These are phyloP conservation scores for Andrena bicolor DNA, from an alignment of 2,888 invertebrate species.

Conservation along the genomic window DNA sequence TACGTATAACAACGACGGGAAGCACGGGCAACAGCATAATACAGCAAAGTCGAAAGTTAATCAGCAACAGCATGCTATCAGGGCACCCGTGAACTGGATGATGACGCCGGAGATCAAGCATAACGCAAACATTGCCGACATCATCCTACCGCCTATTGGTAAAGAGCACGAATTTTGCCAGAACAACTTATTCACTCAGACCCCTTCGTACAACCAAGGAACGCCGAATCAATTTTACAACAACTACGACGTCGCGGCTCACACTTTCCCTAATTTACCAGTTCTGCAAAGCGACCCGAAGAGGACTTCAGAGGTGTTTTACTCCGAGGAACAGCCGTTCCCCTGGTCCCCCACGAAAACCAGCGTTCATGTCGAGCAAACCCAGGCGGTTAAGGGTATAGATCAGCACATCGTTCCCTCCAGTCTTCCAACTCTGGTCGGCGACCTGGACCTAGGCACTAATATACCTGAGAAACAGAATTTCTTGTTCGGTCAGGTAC, in stretches of 20 bases:
- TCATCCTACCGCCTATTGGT: constrained; percentile 85
- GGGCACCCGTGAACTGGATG: constrained; percentile 88
- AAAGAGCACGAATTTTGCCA: constrained; percentile 84
- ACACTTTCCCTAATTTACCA: constrained; percentile 81
- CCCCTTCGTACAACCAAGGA: constrained; percentile 81
- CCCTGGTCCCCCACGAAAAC: constrained; percentile 87
- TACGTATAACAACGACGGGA: constrained; percentile 63
- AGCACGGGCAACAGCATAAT: constrained; percentile 71
- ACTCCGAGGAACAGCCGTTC: constrained; percentile 86
- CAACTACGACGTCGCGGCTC: constrained; percentile 81
- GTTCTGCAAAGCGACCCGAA: constrained; percentile 80
- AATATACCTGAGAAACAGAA: constrained; percentile 82
- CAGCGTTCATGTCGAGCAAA: constrained; percentile 84
- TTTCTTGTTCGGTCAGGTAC: constrained; percentile 79
- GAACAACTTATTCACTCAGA: constrained; percentile 82
- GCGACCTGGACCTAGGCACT: constrained; percentile 87
- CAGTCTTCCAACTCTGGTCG: constrained; percentile 87
- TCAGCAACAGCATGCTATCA: constrained; percentile 81
- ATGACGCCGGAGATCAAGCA: constrained; percentile 86
- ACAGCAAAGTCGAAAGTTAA: constrained; percentile 76
- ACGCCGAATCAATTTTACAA: constrained; percentile 83
- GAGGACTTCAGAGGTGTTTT: constrained; percentile 76
- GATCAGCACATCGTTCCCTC: constrained; percentile 85
- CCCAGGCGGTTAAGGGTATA: constrained; percentile 76
- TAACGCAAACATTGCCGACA: constrained; percentile 83